Conservation (phyloP, 2,888 invertebrate species). For the Cerastis rubricosa region DNA sequence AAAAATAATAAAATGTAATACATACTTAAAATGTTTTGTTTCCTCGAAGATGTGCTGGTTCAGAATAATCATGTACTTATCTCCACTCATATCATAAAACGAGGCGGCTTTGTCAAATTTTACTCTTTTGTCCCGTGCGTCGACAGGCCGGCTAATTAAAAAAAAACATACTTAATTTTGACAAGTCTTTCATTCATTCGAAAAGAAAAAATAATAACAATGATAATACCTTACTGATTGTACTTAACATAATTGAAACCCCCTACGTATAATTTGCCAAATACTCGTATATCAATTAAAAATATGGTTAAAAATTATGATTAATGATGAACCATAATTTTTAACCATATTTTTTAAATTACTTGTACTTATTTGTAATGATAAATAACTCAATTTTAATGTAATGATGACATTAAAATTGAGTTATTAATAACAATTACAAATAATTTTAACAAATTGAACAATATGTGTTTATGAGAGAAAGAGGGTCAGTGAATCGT, state of each 20-base stretch:
- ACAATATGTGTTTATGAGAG: too few species aligned
- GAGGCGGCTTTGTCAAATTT: slow-evolving; percentile 10
- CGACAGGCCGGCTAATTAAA: not conserved
- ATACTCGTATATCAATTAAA: too few species aligned
- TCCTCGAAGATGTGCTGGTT: slow-evolving; percentile 18
- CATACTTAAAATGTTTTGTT: slow-evolving; percentile 19
- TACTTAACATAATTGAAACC: not conserved
- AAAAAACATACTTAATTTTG: not conserved
- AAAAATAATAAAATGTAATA: not conserved
- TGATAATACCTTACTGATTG: not conserved
- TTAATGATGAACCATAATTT: too few species aligned
- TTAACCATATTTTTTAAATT: too few species aligned
- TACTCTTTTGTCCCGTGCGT: not conserved
- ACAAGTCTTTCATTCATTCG: not conserved
- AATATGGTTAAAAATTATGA: too few species aligned
- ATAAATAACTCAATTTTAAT: too few species aligned
- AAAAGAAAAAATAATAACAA: not conserved
- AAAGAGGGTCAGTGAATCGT: too few species aligned
- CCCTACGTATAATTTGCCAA: not conserved
- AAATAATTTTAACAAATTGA: too few species aligned
- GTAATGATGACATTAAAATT: too few species aligned
- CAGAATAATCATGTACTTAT: slow-evolving; percentile 41
- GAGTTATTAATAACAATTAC: too few species aligned
- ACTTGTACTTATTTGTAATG: too few species aligned
- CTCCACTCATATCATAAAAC: slow-evolving; percentile 25